A percentile compares a stretch with the other conserved stretches of the same genome.
phyloP scores from a whole-genome alignment of 2,113 vertebrate genomes.

The Sapayoa aenigma region DNA sequence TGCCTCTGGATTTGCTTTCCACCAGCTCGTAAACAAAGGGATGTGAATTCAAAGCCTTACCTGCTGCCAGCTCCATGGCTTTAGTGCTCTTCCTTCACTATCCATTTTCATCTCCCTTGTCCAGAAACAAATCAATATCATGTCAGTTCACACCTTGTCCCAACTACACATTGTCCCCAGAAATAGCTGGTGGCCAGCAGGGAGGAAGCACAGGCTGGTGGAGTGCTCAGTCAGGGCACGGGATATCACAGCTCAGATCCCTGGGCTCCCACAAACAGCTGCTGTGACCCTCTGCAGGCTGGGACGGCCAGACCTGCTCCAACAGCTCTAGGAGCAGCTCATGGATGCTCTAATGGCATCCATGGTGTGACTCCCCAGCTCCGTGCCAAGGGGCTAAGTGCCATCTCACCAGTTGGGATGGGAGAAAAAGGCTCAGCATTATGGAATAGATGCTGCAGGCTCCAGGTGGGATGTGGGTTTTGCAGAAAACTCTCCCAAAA shows the following conservation, averaged over 20 bases:
- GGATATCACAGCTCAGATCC: background rate
- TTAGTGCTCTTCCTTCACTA: background rate
- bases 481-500: background rate
- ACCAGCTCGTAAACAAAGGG: background rate
- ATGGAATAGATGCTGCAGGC: background rate
- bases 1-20: background rate
- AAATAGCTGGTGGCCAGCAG: rapidly evolving
- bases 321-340: background rate
- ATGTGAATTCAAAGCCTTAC: background rate
- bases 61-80: background rate
- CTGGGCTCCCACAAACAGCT: background rate
- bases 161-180: background rate
- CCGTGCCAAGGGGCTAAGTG: background rate
- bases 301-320: background rate
- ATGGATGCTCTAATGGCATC: too few species aligned
- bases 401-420: background rate
- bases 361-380: background rate
- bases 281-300: background rate
- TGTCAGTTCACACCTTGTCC: background rate
- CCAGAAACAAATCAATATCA: background rate
- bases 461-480: background rate
- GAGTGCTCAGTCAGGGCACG: rapidly evolving
- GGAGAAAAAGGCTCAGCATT: background rate
- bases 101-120: background rate
- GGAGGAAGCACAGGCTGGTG: background rate